Conservation (phyloP, 2,888 invertebrate genomes). For the Drosophila niveifrons region DNA sequence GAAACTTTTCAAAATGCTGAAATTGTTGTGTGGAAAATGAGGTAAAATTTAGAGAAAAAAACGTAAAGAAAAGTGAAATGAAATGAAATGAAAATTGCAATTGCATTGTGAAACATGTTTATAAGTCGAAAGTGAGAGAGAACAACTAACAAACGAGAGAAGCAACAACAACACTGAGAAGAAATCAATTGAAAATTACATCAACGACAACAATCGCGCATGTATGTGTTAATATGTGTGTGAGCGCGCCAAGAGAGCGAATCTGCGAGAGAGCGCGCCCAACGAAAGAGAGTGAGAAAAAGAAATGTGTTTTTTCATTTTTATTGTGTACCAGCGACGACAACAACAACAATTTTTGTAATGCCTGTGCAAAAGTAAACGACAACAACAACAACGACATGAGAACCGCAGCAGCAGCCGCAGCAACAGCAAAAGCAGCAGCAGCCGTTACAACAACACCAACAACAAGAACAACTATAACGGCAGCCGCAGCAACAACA, state of each 20-base stretch:
- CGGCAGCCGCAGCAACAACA: conserved; percentile 23
- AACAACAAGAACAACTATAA: conserved; percentile 28
- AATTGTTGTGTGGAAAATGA: conserved; percentile 86
- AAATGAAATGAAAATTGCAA: conserved; percentile 81
- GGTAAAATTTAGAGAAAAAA: conserved; percentile 79
- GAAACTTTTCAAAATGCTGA: conserved; percentile 71
- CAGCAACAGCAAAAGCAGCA: conserved; percentile 31
- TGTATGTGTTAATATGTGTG: conserved; percentile 57
- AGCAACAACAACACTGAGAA: conserved; percentile 41
- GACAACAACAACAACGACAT: conserved; percentile 27
- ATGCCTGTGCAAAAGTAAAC: conserved; percentile 51
- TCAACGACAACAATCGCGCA: conserved; percentile 57
- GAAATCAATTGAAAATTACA: conserved; percentile 12
- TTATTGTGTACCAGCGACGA: conserved; percentile 64
- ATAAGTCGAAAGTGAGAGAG: conserved; percentile 65
- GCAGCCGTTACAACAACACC: conserved; percentile 27
- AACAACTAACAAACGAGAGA: conserved; percentile 47
- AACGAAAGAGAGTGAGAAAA: conserved; percentile 18
- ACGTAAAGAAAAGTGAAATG: conserved; percentile 47
- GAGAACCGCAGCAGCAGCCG: conserved; percentile 21
- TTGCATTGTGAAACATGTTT: conserved; percentile 86
- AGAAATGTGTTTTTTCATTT: conserved; percentile 72
- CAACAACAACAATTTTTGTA: conserved; percentile 49
- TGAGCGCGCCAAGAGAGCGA: conserved; percentile 70
- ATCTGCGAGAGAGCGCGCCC: conserved; percentile 24